phyloP scores from a whole-genome alignment of 2,888 invertebrate genomes.

The Gymnoscelis rufifasciata region DNA sequence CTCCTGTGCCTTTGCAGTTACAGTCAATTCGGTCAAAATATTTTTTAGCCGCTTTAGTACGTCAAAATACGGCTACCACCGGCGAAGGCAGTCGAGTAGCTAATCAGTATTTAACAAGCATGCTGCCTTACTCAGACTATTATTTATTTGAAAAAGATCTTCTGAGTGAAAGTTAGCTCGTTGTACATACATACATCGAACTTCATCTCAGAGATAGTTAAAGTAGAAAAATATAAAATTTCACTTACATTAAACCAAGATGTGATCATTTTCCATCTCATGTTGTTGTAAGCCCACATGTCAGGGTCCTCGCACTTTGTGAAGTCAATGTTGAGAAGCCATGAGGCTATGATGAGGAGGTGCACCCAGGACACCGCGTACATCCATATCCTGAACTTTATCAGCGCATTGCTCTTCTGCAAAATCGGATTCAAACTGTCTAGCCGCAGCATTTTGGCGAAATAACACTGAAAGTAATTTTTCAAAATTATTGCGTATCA shows the following conservation, averaged over 20 bases:
- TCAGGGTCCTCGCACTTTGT: conserved; percentile 45
- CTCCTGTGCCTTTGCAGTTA: no score
- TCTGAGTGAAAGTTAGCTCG: no score
- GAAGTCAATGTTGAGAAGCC: conserved; percentile 52
- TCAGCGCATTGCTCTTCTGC: conserved; percentile 38
- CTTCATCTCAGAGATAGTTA: no score
- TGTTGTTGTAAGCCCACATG: conserved; percentile 45
- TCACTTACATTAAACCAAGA: conserved; percentile 68
- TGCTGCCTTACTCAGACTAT: no score
- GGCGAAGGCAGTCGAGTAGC: no score
- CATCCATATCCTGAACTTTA: conserved; percentile 52
- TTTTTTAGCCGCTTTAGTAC: no score
- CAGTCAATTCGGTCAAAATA: no score
- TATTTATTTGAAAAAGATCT: no score
- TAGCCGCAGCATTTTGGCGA: conserved; percentile 35
- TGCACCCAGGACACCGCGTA: conserved; percentile 42
- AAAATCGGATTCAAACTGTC: conserved; percentile 34
- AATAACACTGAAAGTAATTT: neutral
- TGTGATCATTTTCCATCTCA: conserved; percentile 60
- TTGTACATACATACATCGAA: no score
- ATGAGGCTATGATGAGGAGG: conserved; percentile 38
- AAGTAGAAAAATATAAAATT: conserved; percentile 1
- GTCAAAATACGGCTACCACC: no score
- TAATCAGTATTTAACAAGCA: no score
- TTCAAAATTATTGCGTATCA: neutral